A percentile compares a stretch with the other conserved stretches of the same genome.
These are phyloP conservation scores for Amblyteles armatorius DNA, from an alignment of 2,888 invertebrate species.

Conservation along the genomic window DNA sequence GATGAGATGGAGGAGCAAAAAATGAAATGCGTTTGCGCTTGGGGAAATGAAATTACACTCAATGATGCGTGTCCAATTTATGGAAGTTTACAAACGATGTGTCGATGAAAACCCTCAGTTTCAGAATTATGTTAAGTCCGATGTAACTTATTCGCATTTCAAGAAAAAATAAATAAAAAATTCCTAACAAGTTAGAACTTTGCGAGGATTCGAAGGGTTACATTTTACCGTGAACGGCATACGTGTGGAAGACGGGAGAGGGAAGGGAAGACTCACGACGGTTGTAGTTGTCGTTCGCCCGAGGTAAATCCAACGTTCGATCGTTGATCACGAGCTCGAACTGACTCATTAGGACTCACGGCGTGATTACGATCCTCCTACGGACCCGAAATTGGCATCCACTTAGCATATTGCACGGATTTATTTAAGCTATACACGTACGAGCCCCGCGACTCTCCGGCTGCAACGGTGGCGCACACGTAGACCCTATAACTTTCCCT, in stretches of 20 bases:
- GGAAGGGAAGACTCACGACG: background rate
- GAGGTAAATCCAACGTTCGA: conserved; percentile 46
- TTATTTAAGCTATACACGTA: conserved; percentile 56
- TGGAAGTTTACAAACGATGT: too few species aligned
- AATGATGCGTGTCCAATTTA: too few species aligned
- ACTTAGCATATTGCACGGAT: conserved; percentile 66
- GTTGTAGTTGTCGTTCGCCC: conserved; percentile 38
- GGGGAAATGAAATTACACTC: background rate
- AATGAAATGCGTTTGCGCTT: background rate
- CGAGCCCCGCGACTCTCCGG: background rate
- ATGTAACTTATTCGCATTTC: background rate
- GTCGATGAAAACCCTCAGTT: too few species aligned
- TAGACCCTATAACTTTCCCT: conserved; percentile 55
- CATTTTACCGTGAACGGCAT: background rate
- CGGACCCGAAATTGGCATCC: conserved; percentile 66
- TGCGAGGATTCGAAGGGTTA: background rate
- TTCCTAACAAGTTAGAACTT: background rate
- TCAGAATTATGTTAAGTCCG: background rate
- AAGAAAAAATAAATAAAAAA: background rate
- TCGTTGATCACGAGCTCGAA: conserved; percentile 63
- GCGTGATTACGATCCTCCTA: conserved; percentile 62
- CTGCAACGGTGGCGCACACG: background rate
- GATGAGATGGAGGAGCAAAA: background rate
- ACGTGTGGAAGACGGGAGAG: conserved; percentile 14
- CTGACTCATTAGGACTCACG: conserved; percentile 63